Evolutionary conservation across 2,113 vertebrate genomes (phyloP), one percentile per base, ranked within the genome.

Genomic region (Piaya cayana): DNA sequence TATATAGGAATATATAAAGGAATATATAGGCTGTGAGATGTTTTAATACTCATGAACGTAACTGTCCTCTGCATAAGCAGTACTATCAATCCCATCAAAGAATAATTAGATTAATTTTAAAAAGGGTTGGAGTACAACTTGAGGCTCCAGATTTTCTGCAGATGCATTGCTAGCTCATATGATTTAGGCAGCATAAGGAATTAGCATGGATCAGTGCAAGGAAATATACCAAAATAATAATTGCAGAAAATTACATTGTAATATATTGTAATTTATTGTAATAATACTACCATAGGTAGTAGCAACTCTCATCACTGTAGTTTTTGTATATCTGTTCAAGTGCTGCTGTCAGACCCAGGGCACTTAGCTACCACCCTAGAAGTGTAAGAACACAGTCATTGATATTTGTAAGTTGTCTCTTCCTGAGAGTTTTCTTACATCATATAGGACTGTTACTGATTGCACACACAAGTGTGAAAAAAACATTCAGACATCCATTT

Each of bases 251-350:
- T 45, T 18, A 70, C 55, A 36, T 15, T 36, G 13, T 13, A 77
- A 74, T n/a, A 47, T 59, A 36, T 15, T 36, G 13, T 13, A 77
- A 74, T n/a, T n/a, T 59, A 36, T 15, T 36, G 13, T 13, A 77
- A 74, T n/a, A 47, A 53, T 65, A 27, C 27, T 34, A 72, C 30
- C 15, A 56, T 10, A 88, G 30, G 27, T 43, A 85, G 30, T 15
- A 8, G 39, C 11, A 74, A 39, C 7, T 26, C 20, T 17, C 37
- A 43, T 2, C 30, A 29, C 19, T 30, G 6, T 74, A 20, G 2
- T 80, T 86, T 80, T 70, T 0, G 0, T 27, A 2, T 27, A 77
- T 5, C 12, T 69, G 36, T 2, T 1, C 9, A 65, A 39, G 53
- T 55, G 42, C 29, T 21, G 12, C 26, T 50, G 27, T 27, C 34